phyloP scores from a whole-genome alignment of 2,888 invertebrate species.

The Stomorhina lunata region DNA sequence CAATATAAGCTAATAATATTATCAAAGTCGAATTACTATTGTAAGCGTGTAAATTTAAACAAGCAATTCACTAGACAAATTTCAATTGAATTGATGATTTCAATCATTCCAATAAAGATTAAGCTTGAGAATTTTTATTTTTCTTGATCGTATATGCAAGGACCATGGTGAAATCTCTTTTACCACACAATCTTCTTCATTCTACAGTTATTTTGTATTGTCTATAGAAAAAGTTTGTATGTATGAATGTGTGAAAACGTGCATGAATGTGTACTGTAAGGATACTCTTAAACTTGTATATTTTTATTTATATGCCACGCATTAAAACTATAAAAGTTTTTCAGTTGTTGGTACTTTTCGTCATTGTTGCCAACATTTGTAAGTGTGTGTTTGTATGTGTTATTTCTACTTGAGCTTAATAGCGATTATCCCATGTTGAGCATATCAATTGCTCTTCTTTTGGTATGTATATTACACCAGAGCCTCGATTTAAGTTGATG shows the following conservation, averaged over 20 bases:
- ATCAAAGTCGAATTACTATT: too few relatives aligned
- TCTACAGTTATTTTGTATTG: conserved; percentile 1
- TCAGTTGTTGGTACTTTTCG: conserved; percentile 26
- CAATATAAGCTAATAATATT: too few relatives aligned
- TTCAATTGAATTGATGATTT: not conserved
- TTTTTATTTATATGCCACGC: conserved; percentile 46
- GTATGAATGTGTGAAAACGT: not conserved
- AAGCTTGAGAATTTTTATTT: not conserved
- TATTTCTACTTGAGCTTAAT: conserved; percentile 58
- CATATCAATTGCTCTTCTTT: conserved; percentile 63
- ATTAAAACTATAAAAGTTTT: conserved; percentile 55
- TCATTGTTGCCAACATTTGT: conserved; percentile 24
- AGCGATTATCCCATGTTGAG: conserved; percentile 64
- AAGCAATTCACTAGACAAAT: not conserved
- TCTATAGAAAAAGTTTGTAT: not conserved
- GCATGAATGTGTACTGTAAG: not conserved
- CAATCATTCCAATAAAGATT: not conserved
- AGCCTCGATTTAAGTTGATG: too few relatives aligned
- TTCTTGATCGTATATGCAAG: not conserved
- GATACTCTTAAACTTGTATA: not conserved
- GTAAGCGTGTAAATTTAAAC: too few relatives aligned
- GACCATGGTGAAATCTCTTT: not conserved
- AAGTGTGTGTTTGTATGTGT: not conserved
- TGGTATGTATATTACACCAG: too few relatives aligned
- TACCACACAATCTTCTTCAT: not conserved